These are phyloP conservation scores for Mus minutoides DNA, from an alignment of 2,797 vertebrate species.

Conservation along the genomic window DNA sequence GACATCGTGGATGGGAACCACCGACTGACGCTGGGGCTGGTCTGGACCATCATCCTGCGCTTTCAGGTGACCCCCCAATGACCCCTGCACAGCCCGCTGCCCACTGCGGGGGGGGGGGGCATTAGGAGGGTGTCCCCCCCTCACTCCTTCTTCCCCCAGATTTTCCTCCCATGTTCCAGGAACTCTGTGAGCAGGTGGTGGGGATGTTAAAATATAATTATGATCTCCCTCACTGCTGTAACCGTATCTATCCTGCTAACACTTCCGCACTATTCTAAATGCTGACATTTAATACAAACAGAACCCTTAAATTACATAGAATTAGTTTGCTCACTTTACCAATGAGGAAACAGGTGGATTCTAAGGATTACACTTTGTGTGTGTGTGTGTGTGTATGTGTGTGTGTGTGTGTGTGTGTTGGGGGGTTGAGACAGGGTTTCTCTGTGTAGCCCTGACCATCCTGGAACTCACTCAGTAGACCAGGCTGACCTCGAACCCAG, in stretches of 20 bases:
- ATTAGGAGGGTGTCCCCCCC: background rate
- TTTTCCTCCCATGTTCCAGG: background rate
- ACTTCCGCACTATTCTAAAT: background rate
- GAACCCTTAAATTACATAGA: background rate
- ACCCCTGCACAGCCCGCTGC: background rate
- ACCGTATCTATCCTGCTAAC: background rate
- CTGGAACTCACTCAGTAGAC: too few relatives aligned
- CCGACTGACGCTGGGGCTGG: slow-evolving; percentile 94
- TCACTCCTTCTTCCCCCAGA: background rate
- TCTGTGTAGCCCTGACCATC: too few relatives aligned
- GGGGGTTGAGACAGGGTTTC: too few relatives aligned
- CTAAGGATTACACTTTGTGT: background rate
- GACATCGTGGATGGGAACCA: slow-evolving; percentile 98
- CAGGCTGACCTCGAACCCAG: too few relatives aligned
- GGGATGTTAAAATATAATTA: background rate
- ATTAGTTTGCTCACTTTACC: background rate
- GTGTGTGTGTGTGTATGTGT: too few relatives aligned
- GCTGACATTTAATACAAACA: background rate
- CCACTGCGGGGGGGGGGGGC: too few relatives aligned
- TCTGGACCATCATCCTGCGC: slow-evolving; percentile 97
- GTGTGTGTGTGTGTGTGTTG: background rate
- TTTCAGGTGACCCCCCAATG: slow-evolving; percentile 90
- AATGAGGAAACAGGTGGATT: background rate
- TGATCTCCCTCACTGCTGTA: background rate
- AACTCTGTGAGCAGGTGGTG: background rate